Evolutionary conservation across 1,140 invertebrate species (phyloP).

Genomic region (Bombus fervidus): DNA sequence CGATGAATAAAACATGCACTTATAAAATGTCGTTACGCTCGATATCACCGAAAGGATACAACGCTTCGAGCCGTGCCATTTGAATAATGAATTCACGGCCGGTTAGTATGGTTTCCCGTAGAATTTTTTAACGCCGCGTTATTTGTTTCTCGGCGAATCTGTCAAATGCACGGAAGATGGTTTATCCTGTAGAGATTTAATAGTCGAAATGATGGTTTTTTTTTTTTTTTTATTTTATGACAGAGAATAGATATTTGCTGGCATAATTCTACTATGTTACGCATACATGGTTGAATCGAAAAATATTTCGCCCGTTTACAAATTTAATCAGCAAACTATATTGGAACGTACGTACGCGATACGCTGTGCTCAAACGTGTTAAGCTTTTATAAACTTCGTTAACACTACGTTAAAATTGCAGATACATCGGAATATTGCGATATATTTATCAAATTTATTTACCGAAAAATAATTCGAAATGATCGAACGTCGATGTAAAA

Average conservation of each 20-base stretch:
- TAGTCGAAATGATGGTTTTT: neutral
- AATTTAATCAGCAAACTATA: neutral
- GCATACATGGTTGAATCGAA: too few relatives aligned
- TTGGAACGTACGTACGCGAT: neutral
- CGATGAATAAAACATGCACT: constrained; percentile 64
- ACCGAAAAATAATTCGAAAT: neutral
- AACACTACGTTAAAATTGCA: neutral
- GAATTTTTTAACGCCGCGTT: neutral
- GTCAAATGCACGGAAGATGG: too few relatives aligned
- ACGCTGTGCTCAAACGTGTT: neutral
- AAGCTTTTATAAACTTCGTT: neutral
- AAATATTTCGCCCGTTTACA: neutral
- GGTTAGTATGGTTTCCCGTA: neutral
- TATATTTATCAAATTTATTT: neutral
- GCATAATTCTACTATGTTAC: too few relatives aligned
- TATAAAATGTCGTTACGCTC: constrained; percentile 52
- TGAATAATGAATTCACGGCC: constrained; percentile 25
- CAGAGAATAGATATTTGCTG: neutral
- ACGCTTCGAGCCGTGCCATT: constrained; percentile 19
- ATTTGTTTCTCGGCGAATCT: neutral
- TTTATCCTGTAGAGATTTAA: neutral
- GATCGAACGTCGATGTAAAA: neutral
- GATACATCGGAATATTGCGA: neutral
- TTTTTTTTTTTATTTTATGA: neutral
- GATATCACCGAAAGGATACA: constrained; percentile 37